Conservation (phyloP, 2,797 vertebrate species). For the Netta rufina region DNA sequence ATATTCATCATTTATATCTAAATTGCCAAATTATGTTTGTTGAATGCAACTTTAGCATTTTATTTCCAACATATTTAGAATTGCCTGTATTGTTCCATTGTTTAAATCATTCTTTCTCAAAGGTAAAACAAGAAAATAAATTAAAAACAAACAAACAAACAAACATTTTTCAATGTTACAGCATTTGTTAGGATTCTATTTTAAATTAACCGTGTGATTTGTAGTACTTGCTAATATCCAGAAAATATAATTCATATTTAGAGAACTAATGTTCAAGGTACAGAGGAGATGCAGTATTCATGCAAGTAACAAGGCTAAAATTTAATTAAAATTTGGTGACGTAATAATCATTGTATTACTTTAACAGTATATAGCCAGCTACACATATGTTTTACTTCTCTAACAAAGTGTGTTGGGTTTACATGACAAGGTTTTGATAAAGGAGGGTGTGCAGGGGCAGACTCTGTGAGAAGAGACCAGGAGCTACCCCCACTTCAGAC, state of each 20-base stretch:
- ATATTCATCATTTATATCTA: background rate
- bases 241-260: background rate
- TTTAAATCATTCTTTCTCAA: background rate
- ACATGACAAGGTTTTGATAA: background rate
- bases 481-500: fast-evolving
- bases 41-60: background rate
- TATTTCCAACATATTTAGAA: background rate
- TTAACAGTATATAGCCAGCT: background rate
- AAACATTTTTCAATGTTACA: background rate
- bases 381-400: background rate
- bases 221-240: background rate
- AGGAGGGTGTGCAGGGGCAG: fast-evolving
- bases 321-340: background rate
- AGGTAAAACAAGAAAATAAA: background rate
- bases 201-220: background rate
- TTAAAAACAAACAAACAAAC: no score
- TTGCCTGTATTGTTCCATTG: background rate
- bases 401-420: background rate
- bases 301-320: background rate
- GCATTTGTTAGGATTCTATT: background rate
- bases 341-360: background rate
- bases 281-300: background rate
- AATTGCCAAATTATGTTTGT: background rate
- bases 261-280: background rate
- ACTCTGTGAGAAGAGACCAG: background rate